These are phyloP conservation scores for Lampris megalopsis DNA, from an alignment of 2,113 vertebrate species.

Conservation along the genomic window DNA sequence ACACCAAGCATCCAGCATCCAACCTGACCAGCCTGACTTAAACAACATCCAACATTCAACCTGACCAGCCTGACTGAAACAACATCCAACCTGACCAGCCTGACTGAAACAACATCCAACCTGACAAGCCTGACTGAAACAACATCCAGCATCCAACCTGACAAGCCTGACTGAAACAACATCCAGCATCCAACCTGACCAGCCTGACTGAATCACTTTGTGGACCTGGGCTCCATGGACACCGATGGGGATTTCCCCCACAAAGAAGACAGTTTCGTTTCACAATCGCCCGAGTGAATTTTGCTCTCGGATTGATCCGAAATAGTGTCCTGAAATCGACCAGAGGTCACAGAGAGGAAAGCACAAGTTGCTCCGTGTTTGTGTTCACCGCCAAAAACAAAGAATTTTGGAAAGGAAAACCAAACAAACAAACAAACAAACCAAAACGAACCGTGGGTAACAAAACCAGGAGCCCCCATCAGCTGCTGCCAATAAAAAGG, in stretches of 20 bases:
- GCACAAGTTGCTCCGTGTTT: conserved; percentile 20
- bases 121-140: too few species aligned
- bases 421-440: conserved; percentile 10
- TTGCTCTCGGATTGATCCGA: conserved; percentile 33
- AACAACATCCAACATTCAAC: too few species aligned
- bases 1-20: too few species aligned
- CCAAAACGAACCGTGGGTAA: conserved; percentile 11
- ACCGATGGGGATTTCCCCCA: background rate
- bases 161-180: background rate
- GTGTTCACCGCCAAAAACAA: conserved; percentile 56
- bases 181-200: too few species aligned
- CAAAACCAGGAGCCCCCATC: conserved; percentile 36
- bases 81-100: too few species aligned
- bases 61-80: too few species aligned
- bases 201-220: background rate
- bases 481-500: conserved; percentile 45
- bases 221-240: conserved; percentile 15
- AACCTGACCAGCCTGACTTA: too few species aligned
- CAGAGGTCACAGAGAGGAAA: conserved; percentile 15
- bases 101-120: too few species aligned
- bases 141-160: too few species aligned
- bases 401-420: background rate
- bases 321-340: conserved; percentile 15
- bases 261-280: too few species aligned
- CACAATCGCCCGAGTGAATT: background rate